These are phyloP conservation scores for Drosophila prolongata DNA, from an alignment of 2,888 invertebrate species.

Conservation along the genomic window DNA sequence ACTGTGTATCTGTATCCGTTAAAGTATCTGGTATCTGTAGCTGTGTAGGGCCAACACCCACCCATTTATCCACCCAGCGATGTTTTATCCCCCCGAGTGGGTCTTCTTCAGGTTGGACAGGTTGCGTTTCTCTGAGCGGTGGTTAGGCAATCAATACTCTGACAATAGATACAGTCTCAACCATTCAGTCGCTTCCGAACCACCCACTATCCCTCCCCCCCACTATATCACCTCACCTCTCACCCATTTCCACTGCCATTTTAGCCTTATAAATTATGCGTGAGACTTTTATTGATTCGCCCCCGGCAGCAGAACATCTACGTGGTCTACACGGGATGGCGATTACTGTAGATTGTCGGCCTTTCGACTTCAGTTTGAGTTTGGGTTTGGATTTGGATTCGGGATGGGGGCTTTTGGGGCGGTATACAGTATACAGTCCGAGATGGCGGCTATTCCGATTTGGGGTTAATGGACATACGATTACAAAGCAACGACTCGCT, in stretches of 20 bases:
- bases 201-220: not conserved
- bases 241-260: constrained; percentile 39
- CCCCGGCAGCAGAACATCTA: constrained; percentile 34
- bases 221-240: not conserved
- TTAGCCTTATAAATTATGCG: constrained; percentile 67
- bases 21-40: constrained; percentile 28
- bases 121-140: constrained; percentile 17
- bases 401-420: not conserved
- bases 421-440: not conserved
- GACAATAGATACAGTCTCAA: constrained; percentile 42
- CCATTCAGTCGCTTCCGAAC: constrained; percentile 4
- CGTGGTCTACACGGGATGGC: constrained; percentile 26
- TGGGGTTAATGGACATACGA: constrained; percentile 35
- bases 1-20: constrained; percentile 57
- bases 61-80: constrained; percentile 14
- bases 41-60: constrained; percentile 44
- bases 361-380: not conserved
- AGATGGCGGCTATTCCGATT: constrained; percentile 33
- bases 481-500: constrained; percentile 20
- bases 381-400: not conserved
- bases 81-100: constrained; percentile 5
- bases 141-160: constrained; percentile 46
- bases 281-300: constrained; percentile 63
- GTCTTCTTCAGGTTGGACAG: constrained; percentile 38
- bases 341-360: constrained; percentile 11